These are phyloP conservation scores for Acanthurus tractus DNA, from an alignment of 2,797 vertebrate species.

Conservation along the genomic window DNA sequence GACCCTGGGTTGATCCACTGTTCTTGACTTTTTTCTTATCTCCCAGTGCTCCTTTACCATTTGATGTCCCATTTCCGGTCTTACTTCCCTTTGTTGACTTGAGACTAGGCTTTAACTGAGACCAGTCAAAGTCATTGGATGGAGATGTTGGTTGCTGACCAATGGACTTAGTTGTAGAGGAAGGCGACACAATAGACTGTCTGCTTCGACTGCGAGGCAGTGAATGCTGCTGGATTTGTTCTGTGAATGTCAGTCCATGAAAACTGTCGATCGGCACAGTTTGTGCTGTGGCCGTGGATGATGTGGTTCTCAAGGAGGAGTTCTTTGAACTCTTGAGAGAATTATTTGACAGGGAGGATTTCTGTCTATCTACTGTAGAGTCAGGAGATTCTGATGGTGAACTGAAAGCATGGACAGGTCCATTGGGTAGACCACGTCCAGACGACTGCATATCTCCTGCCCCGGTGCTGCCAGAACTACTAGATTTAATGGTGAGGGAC, in stretches of 20 bases:
- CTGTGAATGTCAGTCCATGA: slow-evolving; percentile 94
- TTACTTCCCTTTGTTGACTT: slow-evolving; percentile 92
- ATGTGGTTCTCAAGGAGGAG: slow-evolving; percentile 96
- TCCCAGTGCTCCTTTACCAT: slow-evolving; percentile 88
- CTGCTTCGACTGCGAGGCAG: slow-evolving; percentile 95
- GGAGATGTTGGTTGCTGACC: slow-evolving; percentile 93
- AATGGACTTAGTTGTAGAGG: slow-evolving; percentile 93
- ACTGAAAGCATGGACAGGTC: slow-evolving; percentile 95
- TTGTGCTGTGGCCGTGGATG: slow-evolving; percentile 96
- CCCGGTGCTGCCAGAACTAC: slow-evolving; percentile 96
- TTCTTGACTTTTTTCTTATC: slow-evolving; percentile 92
- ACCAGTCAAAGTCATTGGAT: slow-evolving; percentile 95
- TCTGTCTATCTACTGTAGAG: slow-evolving; percentile 95
- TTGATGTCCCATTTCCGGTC: slow-evolving; percentile 85
- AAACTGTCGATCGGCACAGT: slow-evolving; percentile 98
- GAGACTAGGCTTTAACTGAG: slow-evolving; percentile 92
- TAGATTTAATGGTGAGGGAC: slow-evolving; percentile 95
- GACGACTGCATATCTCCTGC: slow-evolving; percentile 91
- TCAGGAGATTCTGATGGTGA: slow-evolving; percentile 97
- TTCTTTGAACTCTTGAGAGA: slow-evolving; percentile 99
- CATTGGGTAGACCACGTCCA: slow-evolving; percentile 90
- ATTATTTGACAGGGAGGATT: slow-evolving; percentile 96
- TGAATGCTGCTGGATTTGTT: slow-evolving; percentile 98
- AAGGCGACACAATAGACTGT: slow-evolving; percentile 95
- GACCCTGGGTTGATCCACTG: slow-evolving; percentile 87